phyloP scores from a whole-genome alignment of 2,888 invertebrate species.

The Caenorhabditis virilis region DNA sequence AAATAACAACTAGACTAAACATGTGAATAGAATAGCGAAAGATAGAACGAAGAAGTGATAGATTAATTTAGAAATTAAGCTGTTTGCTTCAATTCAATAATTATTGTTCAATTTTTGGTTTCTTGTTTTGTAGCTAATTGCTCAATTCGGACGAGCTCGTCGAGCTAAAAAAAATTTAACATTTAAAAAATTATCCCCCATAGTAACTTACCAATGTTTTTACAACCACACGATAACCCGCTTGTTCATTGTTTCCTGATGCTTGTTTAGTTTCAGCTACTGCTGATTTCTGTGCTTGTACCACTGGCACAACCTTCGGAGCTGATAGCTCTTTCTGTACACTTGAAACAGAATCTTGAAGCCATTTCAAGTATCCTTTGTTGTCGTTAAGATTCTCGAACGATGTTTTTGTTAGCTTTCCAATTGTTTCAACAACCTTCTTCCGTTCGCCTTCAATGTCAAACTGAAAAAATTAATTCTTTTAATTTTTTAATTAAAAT shows the following conservation, averaged over 20 bases:
- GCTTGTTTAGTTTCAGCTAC: background rate
- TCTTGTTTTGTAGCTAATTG: constrained; percentile 7
- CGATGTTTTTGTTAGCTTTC: constrained; percentile 2
- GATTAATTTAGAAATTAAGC: background rate
- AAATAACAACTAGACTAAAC: background rate
- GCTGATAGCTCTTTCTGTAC: constrained; percentile 9
- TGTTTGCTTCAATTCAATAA: constrained; percentile 1
- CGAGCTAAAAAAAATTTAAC: constrained; percentile 8
- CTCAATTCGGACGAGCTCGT: constrained; percentile 6
- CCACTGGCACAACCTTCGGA: background rate
- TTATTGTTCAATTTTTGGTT: background rate
- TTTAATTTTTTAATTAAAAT: background rate
- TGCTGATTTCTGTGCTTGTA: background rate
- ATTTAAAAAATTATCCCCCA: background rate
- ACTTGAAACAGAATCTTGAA: constrained; percentile 8
- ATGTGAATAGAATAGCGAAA: background rate
- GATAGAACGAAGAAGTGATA: background rate
- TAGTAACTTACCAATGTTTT: constrained; percentile 2
- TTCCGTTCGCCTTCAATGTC: constrained; percentile 9
- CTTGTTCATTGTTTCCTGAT: background rate
- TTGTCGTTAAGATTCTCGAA: constrained; percentile 16
- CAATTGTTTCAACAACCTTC: constrained; percentile 9
- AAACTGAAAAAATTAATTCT: background rate
- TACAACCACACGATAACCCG: background rate
- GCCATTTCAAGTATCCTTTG: constrained; percentile 9